Evolutionary conservation across 2,113 vertebrate genomes (phyloP).

Genomic region (Lepisosteus osseus): DNA sequence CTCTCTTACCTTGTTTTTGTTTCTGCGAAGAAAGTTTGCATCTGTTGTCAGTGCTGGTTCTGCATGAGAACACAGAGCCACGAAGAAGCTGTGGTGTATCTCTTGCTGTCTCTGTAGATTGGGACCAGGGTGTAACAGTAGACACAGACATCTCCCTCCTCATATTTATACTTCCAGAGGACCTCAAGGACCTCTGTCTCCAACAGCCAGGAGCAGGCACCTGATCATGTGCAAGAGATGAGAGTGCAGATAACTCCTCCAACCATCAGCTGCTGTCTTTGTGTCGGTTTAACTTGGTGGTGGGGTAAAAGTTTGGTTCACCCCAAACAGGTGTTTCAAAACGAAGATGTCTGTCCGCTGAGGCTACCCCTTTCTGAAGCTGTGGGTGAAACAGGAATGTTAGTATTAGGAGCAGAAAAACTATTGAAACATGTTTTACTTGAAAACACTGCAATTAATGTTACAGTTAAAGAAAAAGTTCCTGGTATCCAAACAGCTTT

Average conservation of each 20-base stretch:
- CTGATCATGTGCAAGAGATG: too few relatives aligned
- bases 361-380: conserved; percentile 4
- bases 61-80: conserved; percentile 61
- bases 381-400: background rate
- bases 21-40: conserved; percentile 62
- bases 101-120: conserved; percentile 14
- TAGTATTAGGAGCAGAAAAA: background rate
- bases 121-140: too few relatives aligned
- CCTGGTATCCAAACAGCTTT: too few relatives aligned
- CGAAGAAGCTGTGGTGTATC: conserved; percentile 39
- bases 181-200: too few relatives aligned
- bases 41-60: conserved; percentile 57
- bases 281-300: too few relatives aligned
- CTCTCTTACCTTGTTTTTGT: conserved; percentile 70
- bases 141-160: too few relatives aligned
- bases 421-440: conserved; percentile 21
- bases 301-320: conserved; percentile 1
- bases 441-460: conserved; percentile 15
- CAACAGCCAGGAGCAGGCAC: too few relatives aligned
- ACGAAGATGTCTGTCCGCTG: conserved; percentile 5
- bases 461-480: background rate
- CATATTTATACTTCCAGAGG: too few relatives aligned
- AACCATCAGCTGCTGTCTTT: too few relatives aligned
- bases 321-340: conserved; percentile 55
- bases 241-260: too few relatives aligned